Conservation (phyloP, 2,113 vertebrate species). For the Struthio camelus region DNA sequence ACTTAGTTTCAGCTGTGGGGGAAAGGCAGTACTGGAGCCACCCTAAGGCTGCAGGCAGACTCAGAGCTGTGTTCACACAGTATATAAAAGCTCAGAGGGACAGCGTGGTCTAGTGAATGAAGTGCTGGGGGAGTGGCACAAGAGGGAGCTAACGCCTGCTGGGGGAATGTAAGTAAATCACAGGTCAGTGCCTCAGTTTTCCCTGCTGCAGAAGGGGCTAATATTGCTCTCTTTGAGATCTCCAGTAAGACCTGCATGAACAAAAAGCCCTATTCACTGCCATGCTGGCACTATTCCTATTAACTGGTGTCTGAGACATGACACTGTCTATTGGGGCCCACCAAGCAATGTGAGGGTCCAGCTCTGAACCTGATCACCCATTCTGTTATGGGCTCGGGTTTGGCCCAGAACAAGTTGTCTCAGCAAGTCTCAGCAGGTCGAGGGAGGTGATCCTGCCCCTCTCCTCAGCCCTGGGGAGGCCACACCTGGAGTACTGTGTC, state of each 20-base stretch:
- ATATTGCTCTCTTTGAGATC: too few species aligned
- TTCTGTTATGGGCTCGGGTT: not conserved
- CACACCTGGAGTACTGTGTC: too few species aligned
- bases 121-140: not conserved
- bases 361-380: not conserved
- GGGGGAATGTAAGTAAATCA: too few species aligned
- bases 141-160: too few species aligned
- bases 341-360: not conserved
- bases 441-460: too few species aligned
- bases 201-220: too few species aligned
- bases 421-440: too few species aligned
- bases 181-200: too few species aligned
- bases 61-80: not conserved
- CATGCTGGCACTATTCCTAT: not conserved
- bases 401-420: not conserved
- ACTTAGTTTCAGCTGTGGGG: rapidly evolving
- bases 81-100: not conserved
- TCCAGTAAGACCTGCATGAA: too few species aligned
- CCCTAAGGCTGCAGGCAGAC: not conserved
- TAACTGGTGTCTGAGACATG: not conserved
- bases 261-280: too few species aligned
- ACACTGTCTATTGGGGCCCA: not conserved
- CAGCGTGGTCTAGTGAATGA: not conserved
- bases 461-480: too few species aligned
- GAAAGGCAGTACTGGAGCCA: not conserved